A percentile compares a stretch with the other conserved stretches of the same genome.
These are phyloP conservation scores for Pygoscelis antarcticus DNA, from an alignment of 2,113 vertebrate genomes.

Conservation along the genomic window DNA sequence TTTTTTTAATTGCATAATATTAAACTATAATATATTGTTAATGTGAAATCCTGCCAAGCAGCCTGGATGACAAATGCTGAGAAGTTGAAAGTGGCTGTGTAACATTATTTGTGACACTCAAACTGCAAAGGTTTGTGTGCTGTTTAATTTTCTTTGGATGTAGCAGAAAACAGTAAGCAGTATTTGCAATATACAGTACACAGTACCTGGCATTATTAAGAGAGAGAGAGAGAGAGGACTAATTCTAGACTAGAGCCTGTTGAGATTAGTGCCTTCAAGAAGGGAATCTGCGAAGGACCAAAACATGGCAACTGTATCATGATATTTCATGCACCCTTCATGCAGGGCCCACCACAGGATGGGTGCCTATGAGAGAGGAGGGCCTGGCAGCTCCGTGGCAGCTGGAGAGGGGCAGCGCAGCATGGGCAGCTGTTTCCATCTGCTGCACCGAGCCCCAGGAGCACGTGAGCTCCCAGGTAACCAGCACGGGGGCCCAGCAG, in stretches of 20 bases:
- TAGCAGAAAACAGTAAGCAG: background rate
- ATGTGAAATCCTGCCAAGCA: background rate
- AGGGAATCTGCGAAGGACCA: background rate
- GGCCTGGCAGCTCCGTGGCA: background rate
- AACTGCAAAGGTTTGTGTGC: background rate
- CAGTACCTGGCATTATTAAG: rapidly evolving
- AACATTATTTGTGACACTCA: background rate
- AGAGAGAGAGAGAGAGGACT: background rate
- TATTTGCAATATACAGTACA: background rate
- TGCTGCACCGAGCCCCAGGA: background rate
- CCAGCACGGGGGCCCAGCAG: background rate
- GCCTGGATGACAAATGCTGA: background rate
- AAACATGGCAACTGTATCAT: background rate
- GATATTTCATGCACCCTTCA: background rate
- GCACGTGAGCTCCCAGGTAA: background rate
- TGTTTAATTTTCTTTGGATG: background rate
- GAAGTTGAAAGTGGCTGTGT: background rate
- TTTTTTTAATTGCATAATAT: background rate
- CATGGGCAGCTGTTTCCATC: background rate
- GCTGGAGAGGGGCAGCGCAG: background rate
- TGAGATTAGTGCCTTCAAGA: background rate
- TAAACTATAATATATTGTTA: background rate
- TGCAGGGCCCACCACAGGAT: background rate
- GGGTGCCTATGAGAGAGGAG: background rate
- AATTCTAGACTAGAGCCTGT: background rate